Evolutionary conservation across 2,888 invertebrate species (phyloP).

Genomic region (Tetanocera ferruginea): DNA sequence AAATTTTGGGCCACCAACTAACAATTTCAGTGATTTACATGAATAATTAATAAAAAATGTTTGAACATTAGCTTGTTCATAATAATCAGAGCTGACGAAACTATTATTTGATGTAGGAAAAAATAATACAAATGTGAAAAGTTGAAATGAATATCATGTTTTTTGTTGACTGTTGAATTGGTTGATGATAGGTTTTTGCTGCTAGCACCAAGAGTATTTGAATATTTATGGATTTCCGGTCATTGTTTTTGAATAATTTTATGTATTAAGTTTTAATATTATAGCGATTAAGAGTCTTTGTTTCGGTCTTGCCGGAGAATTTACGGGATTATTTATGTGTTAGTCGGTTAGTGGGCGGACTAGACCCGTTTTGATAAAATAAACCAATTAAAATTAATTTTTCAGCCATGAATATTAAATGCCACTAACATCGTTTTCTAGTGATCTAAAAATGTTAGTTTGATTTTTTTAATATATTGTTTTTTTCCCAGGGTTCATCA

Average conservation of each 20-base stretch:
- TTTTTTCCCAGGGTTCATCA: too few species aligned
- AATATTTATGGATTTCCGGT: constrained; percentile 24
- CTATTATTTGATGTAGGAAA: background rate
- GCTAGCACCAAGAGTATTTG: background rate
- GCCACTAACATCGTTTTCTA: too few species aligned
- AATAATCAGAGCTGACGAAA: constrained; percentile 20
- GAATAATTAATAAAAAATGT: constrained; percentile 33
- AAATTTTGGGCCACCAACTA: constrained; percentile 34
- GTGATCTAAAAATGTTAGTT: too few species aligned
- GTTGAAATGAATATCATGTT: background rate
- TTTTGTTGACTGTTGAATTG: background rate
- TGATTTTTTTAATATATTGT: too few species aligned
- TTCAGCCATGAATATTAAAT: too few species aligned
- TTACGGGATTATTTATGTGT: too few species aligned
- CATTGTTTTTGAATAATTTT: background rate
- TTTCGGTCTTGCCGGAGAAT: too few species aligned
- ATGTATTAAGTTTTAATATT: background rate
- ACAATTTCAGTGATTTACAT: constrained; percentile 24
- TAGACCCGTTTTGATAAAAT: too few species aligned
- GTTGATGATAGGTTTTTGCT: constrained; percentile 18
- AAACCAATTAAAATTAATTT: too few species aligned
- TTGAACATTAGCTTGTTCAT: background rate
- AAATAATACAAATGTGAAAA: background rate
- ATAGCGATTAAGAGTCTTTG: too few species aligned
- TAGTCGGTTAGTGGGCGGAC: too few species aligned